Evolutionary conservation across 2,797 vertebrate species (phyloP).

Genomic region (Scyliorhinus canicula): DNA sequence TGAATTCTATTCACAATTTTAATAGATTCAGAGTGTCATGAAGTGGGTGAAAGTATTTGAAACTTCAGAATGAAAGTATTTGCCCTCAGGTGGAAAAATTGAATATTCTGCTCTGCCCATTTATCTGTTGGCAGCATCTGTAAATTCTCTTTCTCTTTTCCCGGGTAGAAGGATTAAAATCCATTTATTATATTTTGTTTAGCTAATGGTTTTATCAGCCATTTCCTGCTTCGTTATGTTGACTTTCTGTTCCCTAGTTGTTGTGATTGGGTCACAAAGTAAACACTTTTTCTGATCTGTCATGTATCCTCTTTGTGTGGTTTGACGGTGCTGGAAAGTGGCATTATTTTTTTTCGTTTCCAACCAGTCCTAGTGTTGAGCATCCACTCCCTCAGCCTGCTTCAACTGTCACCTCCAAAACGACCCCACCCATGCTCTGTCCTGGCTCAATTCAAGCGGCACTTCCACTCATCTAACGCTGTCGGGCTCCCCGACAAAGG

Average conservation of each 20-base stretch:
- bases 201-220: too few relatives aligned
- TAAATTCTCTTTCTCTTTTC: background rate
- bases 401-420: background rate
- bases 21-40: background rate
- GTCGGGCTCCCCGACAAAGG: background rate
- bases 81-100: background rate
- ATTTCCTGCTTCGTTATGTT: background rate
- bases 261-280: background rate
- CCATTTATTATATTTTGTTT: background rate
- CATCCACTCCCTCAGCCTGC: background rate
- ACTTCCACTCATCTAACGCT: background rate
- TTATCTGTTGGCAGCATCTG: background rate
- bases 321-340: background rate
- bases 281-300: background rate
- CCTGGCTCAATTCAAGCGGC: background rate
- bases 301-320: background rate
- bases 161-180: background rate
- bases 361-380: background rate
- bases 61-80: background rate
- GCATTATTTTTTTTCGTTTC: background rate
- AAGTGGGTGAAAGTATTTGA: background rate
- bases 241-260: background rate
- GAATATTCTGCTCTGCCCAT: background rate
- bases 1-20: background rate
- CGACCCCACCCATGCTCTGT: background rate